These are phyloP conservation scores for Tubiluchus corallicola DNA, from an alignment of 2,888 invertebrate species.

Conservation along the genomic window DNA sequence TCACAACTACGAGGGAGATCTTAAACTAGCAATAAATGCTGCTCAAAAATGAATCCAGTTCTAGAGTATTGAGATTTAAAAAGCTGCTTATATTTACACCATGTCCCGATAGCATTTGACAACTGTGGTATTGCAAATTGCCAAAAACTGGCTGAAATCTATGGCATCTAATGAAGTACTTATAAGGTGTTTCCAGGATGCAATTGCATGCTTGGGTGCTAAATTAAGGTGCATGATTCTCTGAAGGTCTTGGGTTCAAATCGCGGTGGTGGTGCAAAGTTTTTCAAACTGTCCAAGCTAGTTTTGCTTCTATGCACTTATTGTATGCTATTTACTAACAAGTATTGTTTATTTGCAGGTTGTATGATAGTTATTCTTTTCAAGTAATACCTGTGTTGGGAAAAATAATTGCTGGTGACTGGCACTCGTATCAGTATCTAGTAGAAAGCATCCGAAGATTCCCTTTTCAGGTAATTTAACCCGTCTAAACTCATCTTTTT, in stretches of 20 bases:
- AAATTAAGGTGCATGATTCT: too few species aligned
- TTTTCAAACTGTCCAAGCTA: neutral
- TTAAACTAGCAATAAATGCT: too few species aligned
- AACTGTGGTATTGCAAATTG: too few species aligned
- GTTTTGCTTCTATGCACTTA: slow-evolving; percentile 4
- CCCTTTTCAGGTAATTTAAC: slow-evolving; percentile 59
- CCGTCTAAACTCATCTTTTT: too few species aligned
- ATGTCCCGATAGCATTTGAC: too few species aligned
- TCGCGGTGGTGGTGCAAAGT: too few species aligned
- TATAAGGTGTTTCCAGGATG: neutral
- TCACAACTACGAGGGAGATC: too few species aligned
- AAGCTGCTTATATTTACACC: too few species aligned
- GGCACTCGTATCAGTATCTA: slow-evolving; percentile 90
- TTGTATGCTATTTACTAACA: slow-evolving; percentile 7
- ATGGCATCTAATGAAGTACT: neutral
- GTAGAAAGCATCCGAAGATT: slow-evolving; percentile 95
- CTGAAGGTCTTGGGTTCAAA: too few species aligned
- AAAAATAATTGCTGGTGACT: slow-evolving; percentile 75
- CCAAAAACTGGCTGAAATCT: neutral
- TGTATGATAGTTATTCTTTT: slow-evolving; percentile 91
- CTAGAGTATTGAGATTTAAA: too few species aligned
- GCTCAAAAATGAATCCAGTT: too few species aligned
- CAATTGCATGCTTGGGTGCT: too few species aligned
- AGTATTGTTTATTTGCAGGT: slow-evolving; percentile 34
- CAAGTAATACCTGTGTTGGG: slow-evolving; percentile 93